Evolutionary conservation across 1,140 invertebrate species (phyloP).

Genomic region (Drosophila kepulauana): DNA sequence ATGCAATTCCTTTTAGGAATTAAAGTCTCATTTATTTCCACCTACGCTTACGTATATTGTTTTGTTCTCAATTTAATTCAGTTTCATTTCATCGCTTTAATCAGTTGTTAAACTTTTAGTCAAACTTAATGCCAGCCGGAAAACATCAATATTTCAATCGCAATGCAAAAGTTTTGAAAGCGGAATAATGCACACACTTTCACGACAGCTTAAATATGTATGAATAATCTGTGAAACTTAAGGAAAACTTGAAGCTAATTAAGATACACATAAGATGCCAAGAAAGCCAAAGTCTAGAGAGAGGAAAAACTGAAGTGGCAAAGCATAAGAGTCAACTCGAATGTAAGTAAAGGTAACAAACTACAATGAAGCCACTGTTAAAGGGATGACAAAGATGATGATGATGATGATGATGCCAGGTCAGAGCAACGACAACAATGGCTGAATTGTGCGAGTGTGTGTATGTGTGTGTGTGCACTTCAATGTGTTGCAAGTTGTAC

Average conservation of each 20-base stretch:
- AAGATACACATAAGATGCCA: slow-evolving; percentile 20
- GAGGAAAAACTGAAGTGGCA: background rate
- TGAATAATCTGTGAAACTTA: slow-evolving; percentile 10
- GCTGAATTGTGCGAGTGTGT: slow-evolving; percentile 2
- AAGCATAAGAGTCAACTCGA: slow-evolving; percentile 12
- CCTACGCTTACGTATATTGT: no score
- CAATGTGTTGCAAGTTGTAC: background rate
- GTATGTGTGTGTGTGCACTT: slow-evolving; percentile 1
- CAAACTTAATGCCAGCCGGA: no score
- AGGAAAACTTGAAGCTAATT: slow-evolving; percentile 38
- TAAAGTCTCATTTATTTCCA: no score
- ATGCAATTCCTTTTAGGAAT: no score
- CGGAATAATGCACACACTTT: background rate
- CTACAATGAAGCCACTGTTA: slow-evolving; percentile 48
- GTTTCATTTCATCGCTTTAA: background rate
- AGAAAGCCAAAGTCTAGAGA: background rate
- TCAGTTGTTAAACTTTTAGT: no score
- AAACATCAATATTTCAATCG: slow-evolving; percentile 31
- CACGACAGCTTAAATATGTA: slow-evolving; percentile 14
- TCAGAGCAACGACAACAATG: slow-evolving; percentile 46
- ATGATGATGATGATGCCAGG: slow-evolving; percentile 21
- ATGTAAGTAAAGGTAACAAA: slow-evolving; percentile 27
- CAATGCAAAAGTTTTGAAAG: slow-evolving; percentile 1
- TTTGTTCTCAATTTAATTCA: background rate
- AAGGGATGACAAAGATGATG: slow-evolving; percentile 17